These are phyloP conservation scores for Cephus nigrinus DNA, from an alignment of 2,888 invertebrate genomes.

Conservation along the genomic window DNA sequence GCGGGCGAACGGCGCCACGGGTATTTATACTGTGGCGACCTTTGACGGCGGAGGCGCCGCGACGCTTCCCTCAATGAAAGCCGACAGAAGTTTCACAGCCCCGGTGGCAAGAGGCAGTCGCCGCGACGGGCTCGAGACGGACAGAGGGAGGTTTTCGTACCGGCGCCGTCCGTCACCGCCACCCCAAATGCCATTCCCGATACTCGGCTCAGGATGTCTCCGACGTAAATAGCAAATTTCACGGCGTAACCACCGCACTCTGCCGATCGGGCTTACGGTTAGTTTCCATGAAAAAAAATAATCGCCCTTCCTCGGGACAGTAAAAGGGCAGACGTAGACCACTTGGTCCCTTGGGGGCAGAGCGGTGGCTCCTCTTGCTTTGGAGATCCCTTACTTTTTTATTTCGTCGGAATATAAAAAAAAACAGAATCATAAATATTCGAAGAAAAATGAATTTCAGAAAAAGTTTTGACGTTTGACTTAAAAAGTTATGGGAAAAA, in stretches of 20 bases:
- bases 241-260: not conserved
- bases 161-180: constrained; percentile 16
- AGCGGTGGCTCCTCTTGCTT: too few species aligned
- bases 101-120: constrained; percentile 15
- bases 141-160: not conserved
- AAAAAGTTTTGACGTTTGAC: too few species aligned
- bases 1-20: constrained; percentile 47
- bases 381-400: too few species aligned
- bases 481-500: too few species aligned
- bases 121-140: constrained; percentile 2
- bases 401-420: too few species aligned
- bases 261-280: not conserved
- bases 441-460: too few species aligned
- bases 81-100: constrained; percentile 21
- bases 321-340: too few species aligned
- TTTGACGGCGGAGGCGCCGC: constrained; percentile 46
- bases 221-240: not conserved
- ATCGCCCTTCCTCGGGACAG: too few species aligned
- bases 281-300: too few species aligned
- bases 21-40: constrained; percentile 55
- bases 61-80: constrained; percentile 36
- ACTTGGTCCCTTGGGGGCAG: too few species aligned
- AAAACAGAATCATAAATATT: too few species aligned
- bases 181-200: constrained; percentile 19
- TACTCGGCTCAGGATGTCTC: constrained; percentile 1